phyloP scores from a whole-genome alignment of 1,140 invertebrate genomes.

The Nebria ingens region DNA sequence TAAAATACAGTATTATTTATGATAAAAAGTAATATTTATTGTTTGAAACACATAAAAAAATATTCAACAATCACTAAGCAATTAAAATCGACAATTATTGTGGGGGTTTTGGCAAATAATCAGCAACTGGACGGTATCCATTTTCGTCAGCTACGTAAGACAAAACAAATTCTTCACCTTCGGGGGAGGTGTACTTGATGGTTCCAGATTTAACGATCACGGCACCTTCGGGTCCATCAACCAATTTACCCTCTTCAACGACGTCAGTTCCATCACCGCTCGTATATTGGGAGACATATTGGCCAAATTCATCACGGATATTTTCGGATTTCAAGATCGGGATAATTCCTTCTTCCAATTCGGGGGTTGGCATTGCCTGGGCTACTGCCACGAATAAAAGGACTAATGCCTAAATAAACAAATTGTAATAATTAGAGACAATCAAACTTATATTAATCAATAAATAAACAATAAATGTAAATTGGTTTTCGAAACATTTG shows the following conservation, averaged over 20 bases:
- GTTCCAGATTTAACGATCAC: slow-evolving; percentile 18
- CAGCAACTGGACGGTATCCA: slow-evolving; percentile 16
- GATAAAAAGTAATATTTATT: too few relatives aligned
- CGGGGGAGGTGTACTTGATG: slow-evolving; percentile 31
- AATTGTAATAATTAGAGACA: background rate
- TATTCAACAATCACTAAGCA: background rate
- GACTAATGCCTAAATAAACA: background rate
- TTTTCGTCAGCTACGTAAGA: slow-evolving; percentile 17
- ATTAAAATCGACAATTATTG: background rate
- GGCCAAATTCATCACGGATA: slow-evolving; percentile 16
- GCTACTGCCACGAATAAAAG: background rate
- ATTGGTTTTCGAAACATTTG: too few relatives aligned
- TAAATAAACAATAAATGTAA: too few relatives aligned
- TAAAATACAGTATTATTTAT: too few relatives aligned
- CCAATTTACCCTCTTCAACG: slow-evolving; percentile 16
- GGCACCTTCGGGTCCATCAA: slow-evolving; percentile 10
- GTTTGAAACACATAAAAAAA: too few relatives aligned
- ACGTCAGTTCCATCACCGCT: slow-evolving; percentile 18
- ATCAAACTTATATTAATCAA: too few relatives aligned
- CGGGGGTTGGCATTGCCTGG: background rate
- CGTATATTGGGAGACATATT: slow-evolving; percentile 16
- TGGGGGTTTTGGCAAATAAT: background rate
- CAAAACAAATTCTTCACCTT: slow-evolving; percentile 26
- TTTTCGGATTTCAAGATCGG: slow-evolving; percentile 15
- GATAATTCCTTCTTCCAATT: slow-evolving; percentile 10